Percentiles rank a stretch among this genome's conserved stretches.
Conservation (phyloP, 2,797 vertebrate species). For the Crax fasciolata region DNA sequence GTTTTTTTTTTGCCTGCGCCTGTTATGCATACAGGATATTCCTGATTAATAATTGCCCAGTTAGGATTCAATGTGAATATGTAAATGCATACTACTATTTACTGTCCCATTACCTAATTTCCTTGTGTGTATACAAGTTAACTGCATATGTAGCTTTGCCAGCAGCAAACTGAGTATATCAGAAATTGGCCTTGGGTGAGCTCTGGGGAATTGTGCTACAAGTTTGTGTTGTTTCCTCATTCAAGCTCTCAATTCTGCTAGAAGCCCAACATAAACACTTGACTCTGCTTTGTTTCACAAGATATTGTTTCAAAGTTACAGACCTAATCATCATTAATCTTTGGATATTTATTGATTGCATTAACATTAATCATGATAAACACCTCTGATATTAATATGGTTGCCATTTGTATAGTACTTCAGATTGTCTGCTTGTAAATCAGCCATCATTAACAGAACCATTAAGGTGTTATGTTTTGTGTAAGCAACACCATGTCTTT, state of each 20-base stretch:
- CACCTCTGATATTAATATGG: slow-evolving; percentile 19
- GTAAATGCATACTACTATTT: neutral
- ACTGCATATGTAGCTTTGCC: neutral
- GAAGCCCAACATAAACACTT: slow-evolving; percentile 20
- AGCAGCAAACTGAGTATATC: neutral
- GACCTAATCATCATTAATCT: slow-evolving; percentile 47
- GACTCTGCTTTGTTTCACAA: slow-evolving; percentile 7
- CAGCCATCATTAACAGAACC: slow-evolving; percentile 30
- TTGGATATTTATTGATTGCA: slow-evolving; percentile 47
- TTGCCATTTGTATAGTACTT: slow-evolving; percentile 3
- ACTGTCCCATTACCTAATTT: neutral
- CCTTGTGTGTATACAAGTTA: neutral
- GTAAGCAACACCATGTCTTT: neutral
- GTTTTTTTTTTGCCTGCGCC: neutral
- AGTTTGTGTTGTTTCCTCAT: neutral
- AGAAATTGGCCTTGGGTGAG: neutral
- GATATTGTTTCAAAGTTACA: slow-evolving; percentile 48
- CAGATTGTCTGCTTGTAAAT: slow-evolving; percentile 14
- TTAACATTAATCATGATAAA: slow-evolving; percentile 69
- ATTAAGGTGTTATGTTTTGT: slow-evolving; percentile 11
- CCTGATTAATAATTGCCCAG: neutral
- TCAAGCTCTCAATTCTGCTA: slow-evolving; percentile 8
- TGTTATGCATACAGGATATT: neutral
- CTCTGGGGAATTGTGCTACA: neutral
- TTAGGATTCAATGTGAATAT: neutral